Percentiles rank a stretch among this genome's conserved stretches.
These are phyloP conservation scores for Zaprionus capensis DNA, from an alignment of 1,140 invertebrate species.

Conservation along the genomic window DNA sequence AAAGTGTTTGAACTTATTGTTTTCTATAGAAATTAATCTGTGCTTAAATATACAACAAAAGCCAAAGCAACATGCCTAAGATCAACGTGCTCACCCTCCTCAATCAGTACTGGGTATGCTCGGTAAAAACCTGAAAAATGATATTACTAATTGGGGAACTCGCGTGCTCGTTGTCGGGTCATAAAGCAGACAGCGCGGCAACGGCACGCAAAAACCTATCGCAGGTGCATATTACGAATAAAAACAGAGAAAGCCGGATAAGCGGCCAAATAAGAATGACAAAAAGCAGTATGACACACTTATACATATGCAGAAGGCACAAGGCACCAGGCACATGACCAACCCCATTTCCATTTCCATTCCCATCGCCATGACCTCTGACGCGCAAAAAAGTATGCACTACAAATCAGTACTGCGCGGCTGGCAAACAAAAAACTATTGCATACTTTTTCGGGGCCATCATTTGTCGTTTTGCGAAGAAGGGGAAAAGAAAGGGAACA, in stretches of 20 bases:
- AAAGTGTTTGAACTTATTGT: no score
- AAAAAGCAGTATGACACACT: background rate
- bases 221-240: constrained; percentile 56
- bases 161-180: constrained; percentile 61
- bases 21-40: no score
- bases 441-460: constrained; percentile 41
- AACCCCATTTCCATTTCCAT: background rate
- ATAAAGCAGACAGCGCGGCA: constrained; percentile 36
- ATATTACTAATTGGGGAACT: constrained; percentile 55
- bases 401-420: constrained; percentile 33
- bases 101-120: background rate
- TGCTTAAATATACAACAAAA: no score
- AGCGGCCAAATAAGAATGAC: constrained; percentile 38
- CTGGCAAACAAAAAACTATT: constrained; percentile 31
- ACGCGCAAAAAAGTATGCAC: constrained; percentile 19
- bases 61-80: background rate
- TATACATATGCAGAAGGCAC: background rate
- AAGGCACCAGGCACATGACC: background rate
- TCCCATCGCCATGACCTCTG: background rate
- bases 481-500: background rate
- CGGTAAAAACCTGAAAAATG: constrained; percentile 44
- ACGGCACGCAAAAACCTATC: constrained; percentile 47
- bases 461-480: background rate
- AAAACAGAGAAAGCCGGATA: constrained; percentile 23
- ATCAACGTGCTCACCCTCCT: background rate